phyloP scores from a whole-genome alignment of 35 echinoderm and acorn worm genomes.

The Ophiothrix spiculata region DNA sequence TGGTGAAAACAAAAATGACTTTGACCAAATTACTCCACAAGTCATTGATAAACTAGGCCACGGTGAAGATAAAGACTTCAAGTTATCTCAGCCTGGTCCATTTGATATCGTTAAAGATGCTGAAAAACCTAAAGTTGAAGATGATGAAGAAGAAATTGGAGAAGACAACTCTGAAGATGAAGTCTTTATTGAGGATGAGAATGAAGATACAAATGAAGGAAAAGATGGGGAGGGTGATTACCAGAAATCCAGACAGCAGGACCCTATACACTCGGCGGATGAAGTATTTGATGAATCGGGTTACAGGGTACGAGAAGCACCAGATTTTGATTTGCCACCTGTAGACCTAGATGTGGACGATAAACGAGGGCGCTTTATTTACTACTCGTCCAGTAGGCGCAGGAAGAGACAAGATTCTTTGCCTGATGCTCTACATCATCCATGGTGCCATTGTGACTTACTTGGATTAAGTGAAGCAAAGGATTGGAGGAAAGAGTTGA shows the following conservation, averaged over 20 bases:
- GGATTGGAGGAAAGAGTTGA: slow-evolving; percentile 73
- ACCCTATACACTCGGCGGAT: slow-evolving; percentile 1
- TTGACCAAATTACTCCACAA: slow-evolving; percentile 64
- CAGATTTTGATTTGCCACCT: slow-evolving; percentile 46
- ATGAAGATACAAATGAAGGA: slow-evolving; percentile 7
- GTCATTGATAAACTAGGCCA: slow-evolving; percentile 52
- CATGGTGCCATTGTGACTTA: slow-evolving; percentile 87
- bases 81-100: slow-evolving; percentile 45
- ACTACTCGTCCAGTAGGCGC: slow-evolving; percentile 54
- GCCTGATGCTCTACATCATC: slow-evolving; percentile 64
- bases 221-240: background rate
- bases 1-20: background rate
- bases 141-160: slow-evolving; percentile 8
- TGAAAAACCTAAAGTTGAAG: background rate
- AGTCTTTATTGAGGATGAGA: slow-evolving; percentile 14
- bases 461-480: slow-evolving; percentile 69
- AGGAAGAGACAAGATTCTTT: slow-evolving; percentile 57
- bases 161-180: background rate
- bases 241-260: slow-evolving; percentile 29
- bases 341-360: slow-evolving; percentile 63
- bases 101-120: slow-evolving; percentile 76
- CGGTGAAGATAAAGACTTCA: slow-evolving; percentile 23
- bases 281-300: slow-evolving; percentile 39
- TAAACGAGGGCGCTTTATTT: slow-evolving; percentile 34
- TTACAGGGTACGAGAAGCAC: slow-evolving; percentile 49